A percentile compares a stretch with the other conserved stretches of the same genome.
Evolutionary conservation across 2,888 invertebrate species (phyloP).

Genomic region (Clusia tigrina): DNA sequence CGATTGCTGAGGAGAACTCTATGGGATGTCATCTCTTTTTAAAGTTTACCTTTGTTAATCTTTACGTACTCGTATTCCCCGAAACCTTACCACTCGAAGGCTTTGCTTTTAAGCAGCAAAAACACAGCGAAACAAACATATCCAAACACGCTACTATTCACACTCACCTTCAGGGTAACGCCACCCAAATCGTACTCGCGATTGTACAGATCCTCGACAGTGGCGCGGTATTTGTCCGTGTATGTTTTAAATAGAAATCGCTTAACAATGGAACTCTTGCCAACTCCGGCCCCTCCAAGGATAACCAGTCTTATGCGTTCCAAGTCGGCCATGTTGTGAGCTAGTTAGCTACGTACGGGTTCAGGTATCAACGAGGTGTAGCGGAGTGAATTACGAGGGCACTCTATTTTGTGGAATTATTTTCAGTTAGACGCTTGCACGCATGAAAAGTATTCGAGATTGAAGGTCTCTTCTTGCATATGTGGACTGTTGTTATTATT

Average conservation of each 20-base stretch:
- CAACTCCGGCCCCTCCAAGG: slow-evolving; percentile 82
- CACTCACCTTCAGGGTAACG: slow-evolving; percentile 73
- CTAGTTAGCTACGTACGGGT: slow-evolving; percentile 7
- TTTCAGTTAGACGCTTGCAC: too few species aligned
- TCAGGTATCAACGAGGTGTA: background rate
- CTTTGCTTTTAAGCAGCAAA: too few species aligned
- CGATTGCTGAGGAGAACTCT: too few species aligned
- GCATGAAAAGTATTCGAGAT: background rate
- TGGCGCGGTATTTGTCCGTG: slow-evolving; percentile 82
- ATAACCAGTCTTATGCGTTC: slow-evolving; percentile 85
- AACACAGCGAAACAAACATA: background rate
- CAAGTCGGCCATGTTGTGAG: slow-evolving; percentile 71
- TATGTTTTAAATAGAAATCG: slow-evolving; percentile 83
- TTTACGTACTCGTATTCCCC: too few species aligned
- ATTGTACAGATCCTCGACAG: slow-evolving; percentile 88
- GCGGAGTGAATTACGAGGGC: background rate
- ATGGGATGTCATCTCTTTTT: too few species aligned
- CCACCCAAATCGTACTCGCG: slow-evolving; percentile 83
- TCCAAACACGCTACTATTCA: background rate
- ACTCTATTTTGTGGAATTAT: background rate
- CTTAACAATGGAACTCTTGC: slow-evolving; percentile 85
- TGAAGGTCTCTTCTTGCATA: background rate
- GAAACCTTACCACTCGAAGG: too few species aligned
- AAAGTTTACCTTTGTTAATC: too few species aligned
- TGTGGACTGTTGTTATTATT: background rate